Evolutionary conservation across 2,797 vertebrate genomes (phyloP).

Genomic region (Triplophysa bombifrons): DNA sequence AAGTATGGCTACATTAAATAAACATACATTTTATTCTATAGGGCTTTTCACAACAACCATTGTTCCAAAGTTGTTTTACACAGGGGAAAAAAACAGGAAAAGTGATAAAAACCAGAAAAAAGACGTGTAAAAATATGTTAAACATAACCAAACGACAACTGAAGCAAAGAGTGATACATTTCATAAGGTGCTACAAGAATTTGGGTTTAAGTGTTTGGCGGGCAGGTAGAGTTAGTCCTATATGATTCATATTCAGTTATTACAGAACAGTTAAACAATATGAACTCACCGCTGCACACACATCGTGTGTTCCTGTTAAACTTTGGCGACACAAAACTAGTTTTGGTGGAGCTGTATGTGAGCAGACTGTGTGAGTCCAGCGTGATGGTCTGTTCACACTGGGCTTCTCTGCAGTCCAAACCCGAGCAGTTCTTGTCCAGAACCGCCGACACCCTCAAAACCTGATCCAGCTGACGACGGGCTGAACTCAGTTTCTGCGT

Average conservation of each 20-base stretch:
- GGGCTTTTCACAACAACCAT: no score
- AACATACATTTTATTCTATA: no score
- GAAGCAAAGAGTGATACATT: no score
- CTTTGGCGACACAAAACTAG: constrained; percentile 81
- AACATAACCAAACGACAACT: no score
- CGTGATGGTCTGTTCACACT: constrained; percentile 89
- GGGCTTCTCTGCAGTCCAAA: constrained; percentile 91
- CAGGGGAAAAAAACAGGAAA: no score
- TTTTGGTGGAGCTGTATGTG: constrained; percentile 86
- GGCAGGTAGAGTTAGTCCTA: no score
- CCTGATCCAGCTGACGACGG: constrained; percentile 87
- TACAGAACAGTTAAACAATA: background rate
- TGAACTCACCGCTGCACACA: constrained; percentile 87
- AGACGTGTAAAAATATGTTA: no score
- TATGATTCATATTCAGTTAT: background rate
- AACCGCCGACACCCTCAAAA: constrained; percentile 89
- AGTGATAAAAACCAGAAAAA: no score
- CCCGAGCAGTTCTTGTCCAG: constrained; percentile 97
- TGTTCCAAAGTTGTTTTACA: no score
- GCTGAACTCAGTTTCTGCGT: constrained; percentile 94
- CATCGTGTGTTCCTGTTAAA: constrained; percentile 91
- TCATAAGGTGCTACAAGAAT: no score
- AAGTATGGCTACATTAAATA: no score
- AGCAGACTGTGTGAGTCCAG: constrained; percentile 91
- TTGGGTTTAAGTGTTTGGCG: no score